Base-by-base conservation (phyloP, 2,888 invertebrate genomes). In the Drosophila falleni region DNA sequence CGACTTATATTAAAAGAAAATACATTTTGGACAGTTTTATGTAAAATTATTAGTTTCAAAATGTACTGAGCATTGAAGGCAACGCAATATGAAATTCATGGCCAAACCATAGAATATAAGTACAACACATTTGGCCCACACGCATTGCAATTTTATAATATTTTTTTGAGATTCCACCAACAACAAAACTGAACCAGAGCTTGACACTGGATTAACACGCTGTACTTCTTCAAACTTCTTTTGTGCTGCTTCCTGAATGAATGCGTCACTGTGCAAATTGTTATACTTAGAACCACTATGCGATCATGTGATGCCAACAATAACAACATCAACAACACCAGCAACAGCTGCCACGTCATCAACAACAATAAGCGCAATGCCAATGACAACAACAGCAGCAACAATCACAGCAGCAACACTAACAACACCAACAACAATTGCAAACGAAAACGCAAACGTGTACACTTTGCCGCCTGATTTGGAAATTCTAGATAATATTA, bases 171-270 rank as follows among this genome's bases (percentile, higher is more conserved):
- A 65, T 19, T 35, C 35, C 74, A 72, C 61, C 67, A 65, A 60
- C 37, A 71, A 72, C 23, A 47, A 67, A 54, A 64, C 41, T 49
- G 65, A 62, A 64, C 35, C 31, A 61, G 65, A 71, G 74, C 75
- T 74, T 75, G 65, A 83, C 77, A 78, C 81, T 90, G 90, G 90
- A 89, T 89, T 91, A 91, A 91, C 89, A 87, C 85, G 87, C 82
- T 91, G 87, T 90, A 76, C 87, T 91, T 91, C 80, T 86, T 84
- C 83, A 90, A 90, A 87, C 82, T 80, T 85, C 83, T 81, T 89
- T 90, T 83, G 87, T 88, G 91, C 91, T 90, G 91, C 90, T 90
- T 90, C 90, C 79, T 68, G 79, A 67, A 78, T 70, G 78, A 66
- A 72, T 66, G 71, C 63, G 51, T 59, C 51, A 50, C 46, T 23